Conservation (phyloP, 35 echinoderm and acorn worm species). For the Lytechinus pictus region DNA sequence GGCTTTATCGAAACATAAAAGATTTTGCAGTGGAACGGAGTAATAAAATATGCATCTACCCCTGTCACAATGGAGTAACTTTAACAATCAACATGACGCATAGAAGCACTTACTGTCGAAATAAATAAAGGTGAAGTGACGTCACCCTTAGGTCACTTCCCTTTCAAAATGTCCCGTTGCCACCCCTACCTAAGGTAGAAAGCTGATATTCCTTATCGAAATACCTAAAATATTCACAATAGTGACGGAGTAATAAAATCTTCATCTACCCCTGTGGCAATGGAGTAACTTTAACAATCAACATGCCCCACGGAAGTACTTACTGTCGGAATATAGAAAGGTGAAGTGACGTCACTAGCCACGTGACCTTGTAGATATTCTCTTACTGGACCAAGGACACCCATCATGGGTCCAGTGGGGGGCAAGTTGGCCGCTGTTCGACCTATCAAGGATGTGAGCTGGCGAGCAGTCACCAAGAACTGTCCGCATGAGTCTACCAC, state of each 20-base stretch:
- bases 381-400: slow-evolving; percentile 59
- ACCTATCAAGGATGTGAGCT: slow-evolving; percentile 46
- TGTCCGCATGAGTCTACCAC: slow-evolving; percentile 74
- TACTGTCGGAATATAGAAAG: slow-evolving; percentile 37
- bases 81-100: too few relatives aligned
- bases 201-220: too few relatives aligned
- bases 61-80: too few relatives aligned
- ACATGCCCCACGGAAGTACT: background rate
- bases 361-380: slow-evolving; percentile 47
- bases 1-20: too few relatives aligned
- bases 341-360: slow-evolving; percentile 48
- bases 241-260: too few relatives aligned
- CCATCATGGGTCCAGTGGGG: slow-evolving; percentile 63
- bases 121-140: slow-evolving; percentile 32
- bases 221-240: too few relatives aligned
- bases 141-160: too few relatives aligned
- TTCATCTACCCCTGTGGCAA: background rate
- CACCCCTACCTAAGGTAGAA: too few relatives aligned
- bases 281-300: background rate
- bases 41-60: too few relatives aligned
- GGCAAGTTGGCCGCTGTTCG: slow-evolving; percentile 2
- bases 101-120: background rate
- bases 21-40: too few relatives aligned
- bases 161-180: too few relatives aligned
- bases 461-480: slow-evolving; percentile 47